Evolutionary conservation across 1,140 invertebrate genomes (phyloP), one percentile per base, ranked within the genome.

Genomic region (Heliothis virescens): DNA sequence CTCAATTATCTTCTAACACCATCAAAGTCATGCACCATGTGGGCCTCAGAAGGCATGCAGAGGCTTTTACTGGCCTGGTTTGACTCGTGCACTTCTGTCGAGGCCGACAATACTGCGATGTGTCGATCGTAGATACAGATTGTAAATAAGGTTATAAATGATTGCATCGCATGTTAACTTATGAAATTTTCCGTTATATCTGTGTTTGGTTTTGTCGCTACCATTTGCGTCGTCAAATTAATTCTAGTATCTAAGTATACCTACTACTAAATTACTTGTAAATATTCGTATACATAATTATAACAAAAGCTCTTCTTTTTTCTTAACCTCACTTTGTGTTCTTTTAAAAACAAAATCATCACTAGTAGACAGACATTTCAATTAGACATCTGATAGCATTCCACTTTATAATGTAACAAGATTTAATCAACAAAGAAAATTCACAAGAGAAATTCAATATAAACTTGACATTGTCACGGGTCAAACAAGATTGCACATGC

Each of bases 1-100:
- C 60, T 63, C 21, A 76, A 76, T 76, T 55, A 76, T 76, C 74
- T 53, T 18, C n/a, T 76, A 63, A 76, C 74, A 76, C 74, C 74
- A 76, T 76, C 74, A 65, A 29, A 65, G 10, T 50, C 74, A 52
- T 53, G 74, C 60, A 75, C 72, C 16, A n/a, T 52, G 10, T 76
- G 47, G 21, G 18, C 50, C 48, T 29, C 26, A 1, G 16, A 53
- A 26, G 60, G 60, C 74, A 65, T 76, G 63, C 73, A 16, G 41
- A 52, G 60, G 41, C 72, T 76, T 55, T 76, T 76, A 65, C 74
- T 76, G 74, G 41, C 74, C 74, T 65, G 60, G 48, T 76, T 76
- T 52, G 18, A 12, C 29, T 50, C 67, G 21, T 71, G 67, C 67
- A 52, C 18, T 16, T 21, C 21, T 53, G 47, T 16, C 67, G 47